phyloP scores from a whole-genome alignment of 2,888 invertebrate species.

The Limnephilus auricula region DNA sequence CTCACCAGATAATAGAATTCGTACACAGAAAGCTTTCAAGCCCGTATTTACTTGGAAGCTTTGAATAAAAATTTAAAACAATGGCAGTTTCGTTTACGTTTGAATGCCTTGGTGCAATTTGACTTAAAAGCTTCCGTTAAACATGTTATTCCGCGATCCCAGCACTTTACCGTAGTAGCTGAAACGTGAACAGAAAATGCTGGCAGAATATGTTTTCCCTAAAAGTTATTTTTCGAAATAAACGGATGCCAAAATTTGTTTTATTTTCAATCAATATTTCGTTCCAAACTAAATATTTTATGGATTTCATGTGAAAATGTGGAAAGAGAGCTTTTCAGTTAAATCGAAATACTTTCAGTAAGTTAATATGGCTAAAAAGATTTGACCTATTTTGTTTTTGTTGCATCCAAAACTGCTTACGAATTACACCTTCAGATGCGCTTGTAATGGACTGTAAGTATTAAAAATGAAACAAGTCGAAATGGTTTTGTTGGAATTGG shows the following conservation, averaged over 20 bases:
- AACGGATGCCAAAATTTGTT: not conserved
- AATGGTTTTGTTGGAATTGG: too few species aligned
- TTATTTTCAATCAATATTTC: not conserved
- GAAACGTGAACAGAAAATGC: not conserved
- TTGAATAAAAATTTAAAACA: not conserved
- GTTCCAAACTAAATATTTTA: not conserved
- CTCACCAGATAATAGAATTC: not conserved
- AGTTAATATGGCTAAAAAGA: too few species aligned
- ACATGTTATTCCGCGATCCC: not conserved
- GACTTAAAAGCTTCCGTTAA: not conserved
- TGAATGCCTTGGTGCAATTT: not conserved
- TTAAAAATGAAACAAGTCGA: too few species aligned
- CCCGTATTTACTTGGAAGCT: not conserved
- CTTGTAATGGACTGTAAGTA: too few species aligned
- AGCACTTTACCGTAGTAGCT: not conserved
- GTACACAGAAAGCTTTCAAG: not conserved
- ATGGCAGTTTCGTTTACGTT: not conserved
- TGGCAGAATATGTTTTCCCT: not conserved
- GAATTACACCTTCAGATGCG: too few species aligned
- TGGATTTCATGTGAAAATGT: too few species aligned
- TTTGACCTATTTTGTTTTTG: too few species aligned
- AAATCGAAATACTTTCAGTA: too few species aligned
- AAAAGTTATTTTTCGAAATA: not conserved
- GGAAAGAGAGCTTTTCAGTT: too few species aligned
- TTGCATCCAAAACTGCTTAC: too few species aligned